Evolutionary conservation across 1,140 invertebrate species (phyloP).

Genomic region (Atta colombica): DNA sequence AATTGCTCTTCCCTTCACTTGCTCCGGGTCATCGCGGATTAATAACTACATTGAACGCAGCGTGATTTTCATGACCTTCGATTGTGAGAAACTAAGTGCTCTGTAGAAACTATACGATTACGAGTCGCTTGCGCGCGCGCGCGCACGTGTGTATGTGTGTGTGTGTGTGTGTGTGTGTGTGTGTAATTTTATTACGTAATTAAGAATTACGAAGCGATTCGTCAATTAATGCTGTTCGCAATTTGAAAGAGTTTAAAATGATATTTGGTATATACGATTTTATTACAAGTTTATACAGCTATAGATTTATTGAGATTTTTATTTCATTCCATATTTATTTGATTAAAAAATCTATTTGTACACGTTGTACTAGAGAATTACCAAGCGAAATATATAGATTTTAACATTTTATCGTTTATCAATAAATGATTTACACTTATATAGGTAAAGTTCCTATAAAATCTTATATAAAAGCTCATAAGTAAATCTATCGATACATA

Average conservation of each 20-base stretch:
- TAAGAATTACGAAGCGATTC: not conserved
- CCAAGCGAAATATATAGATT: not conserved
- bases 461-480: constrained; percentile 9
- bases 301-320: constrained; percentile 25
- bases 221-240: not conserved
- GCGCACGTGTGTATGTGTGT: too few species aligned
- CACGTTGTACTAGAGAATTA: not conserved
- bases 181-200: not conserved
- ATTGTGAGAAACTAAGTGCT: not conserved
- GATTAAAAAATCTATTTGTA: constrained; percentile 13
- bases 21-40: constrained; percentile 18
- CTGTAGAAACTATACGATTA: not conserved
- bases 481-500: not conserved
- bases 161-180: not conserved
- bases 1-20: not conserved
- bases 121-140: not conserved
- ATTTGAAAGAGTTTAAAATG: not conserved
- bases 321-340: constrained; percentile 13
- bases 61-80: constrained; percentile 6
- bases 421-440: not conserved
- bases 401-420: constrained; percentile 8
- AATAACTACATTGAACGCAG: constrained; percentile 24
- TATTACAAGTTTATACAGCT: not conserved
- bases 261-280: not conserved
- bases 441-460: not conserved